Evolutionary conservation across 2,888 invertebrate species (phyloP).

Genomic region (Polyommatus icarus): DNA sequence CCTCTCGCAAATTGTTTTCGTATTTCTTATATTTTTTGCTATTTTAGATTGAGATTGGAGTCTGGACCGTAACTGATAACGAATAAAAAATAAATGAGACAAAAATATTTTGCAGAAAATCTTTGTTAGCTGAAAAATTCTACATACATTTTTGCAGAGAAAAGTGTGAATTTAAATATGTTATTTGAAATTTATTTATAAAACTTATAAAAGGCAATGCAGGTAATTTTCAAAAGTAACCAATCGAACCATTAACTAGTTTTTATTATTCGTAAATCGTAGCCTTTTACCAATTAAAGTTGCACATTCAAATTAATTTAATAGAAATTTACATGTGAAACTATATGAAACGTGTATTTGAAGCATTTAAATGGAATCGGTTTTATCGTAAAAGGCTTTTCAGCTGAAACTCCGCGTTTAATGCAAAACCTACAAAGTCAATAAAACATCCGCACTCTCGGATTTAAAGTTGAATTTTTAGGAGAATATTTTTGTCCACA

Average conservation of each 20-base stretch:
- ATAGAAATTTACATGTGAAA: not conserved
- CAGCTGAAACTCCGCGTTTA: constrained; percentile 11
- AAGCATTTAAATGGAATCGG: constrained; percentile 25
- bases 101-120: not conserved
- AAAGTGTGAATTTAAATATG: not conserved
- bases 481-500: not conserved
- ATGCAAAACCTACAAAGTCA: constrained; percentile 14
- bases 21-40: constrained; percentile 4
- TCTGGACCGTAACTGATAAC: not conserved
- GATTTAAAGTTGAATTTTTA: constrained; percentile 12
- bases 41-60: not conserved
- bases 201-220: not conserved
- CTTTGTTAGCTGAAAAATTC: not conserved
- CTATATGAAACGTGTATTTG: not conserved
- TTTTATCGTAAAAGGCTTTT: constrained; percentile 27
- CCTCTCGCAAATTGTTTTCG: not conserved
- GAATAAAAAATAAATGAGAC: not conserved
- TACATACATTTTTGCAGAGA: not conserved
- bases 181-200: not conserved
- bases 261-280: not conserved
- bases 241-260: not conserved
- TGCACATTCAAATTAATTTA: not conserved
- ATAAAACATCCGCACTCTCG: constrained; percentile 16
- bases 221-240: not conserved
- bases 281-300: not conserved